These are phyloP conservation scores for Gallinago media DNA, from an alignment of 2,113 vertebrate species.

Conservation along the genomic window DNA sequence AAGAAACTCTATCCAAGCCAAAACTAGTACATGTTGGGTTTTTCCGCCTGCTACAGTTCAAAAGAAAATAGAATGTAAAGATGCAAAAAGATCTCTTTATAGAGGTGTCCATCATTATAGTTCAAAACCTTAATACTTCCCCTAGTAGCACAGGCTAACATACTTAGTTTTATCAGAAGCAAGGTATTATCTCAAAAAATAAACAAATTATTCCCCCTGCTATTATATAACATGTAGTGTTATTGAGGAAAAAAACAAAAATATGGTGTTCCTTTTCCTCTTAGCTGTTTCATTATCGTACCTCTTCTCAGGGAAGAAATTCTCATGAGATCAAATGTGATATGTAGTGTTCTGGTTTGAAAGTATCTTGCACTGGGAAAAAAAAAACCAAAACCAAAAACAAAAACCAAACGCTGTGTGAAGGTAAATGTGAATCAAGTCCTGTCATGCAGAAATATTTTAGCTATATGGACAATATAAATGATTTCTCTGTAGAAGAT, in stretches of 20 bases:
- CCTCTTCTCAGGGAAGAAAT: background rate
- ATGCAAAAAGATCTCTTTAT: background rate
- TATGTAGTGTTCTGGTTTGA: background rate
- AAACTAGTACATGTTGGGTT: background rate
- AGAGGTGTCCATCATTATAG: background rate
- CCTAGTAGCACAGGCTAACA: background rate
- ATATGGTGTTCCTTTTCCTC: background rate
- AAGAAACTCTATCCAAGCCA: background rate
- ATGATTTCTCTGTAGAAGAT: background rate
- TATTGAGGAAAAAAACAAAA: background rate
- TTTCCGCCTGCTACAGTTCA: too few species aligned
- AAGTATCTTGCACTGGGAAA: background rate
- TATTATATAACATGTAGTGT: background rate
- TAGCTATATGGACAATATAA: background rate
- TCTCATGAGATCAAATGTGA: background rate
- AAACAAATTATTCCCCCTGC: rapidly evolving
- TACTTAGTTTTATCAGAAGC: background rate
- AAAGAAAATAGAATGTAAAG: background rate
- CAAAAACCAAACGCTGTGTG: background rate
- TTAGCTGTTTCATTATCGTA: background rate
- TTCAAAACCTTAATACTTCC: background rate
- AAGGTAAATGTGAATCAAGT: background rate
- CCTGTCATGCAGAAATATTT: background rate
- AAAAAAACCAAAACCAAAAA: background rate
- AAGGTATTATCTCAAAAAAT: background rate